Conservation (phyloP, 2,888 invertebrate genomes). For the Acleris holmiana region DNA sequence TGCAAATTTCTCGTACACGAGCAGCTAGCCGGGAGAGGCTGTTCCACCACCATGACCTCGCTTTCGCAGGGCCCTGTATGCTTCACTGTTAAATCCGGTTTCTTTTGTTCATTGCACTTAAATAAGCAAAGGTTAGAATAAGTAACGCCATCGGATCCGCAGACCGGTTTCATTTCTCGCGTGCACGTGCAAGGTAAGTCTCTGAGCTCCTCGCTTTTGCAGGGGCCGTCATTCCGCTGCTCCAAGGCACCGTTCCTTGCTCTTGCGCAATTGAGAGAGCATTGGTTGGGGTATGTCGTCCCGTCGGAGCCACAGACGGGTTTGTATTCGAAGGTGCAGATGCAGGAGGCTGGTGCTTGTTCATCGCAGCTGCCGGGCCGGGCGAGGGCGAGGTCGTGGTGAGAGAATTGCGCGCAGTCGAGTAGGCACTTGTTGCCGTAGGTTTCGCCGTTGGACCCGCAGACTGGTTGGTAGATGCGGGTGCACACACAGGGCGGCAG, state of each 20-base stretch:
- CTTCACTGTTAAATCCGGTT: constrained; percentile 37
- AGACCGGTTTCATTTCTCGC: constrained; percentile 44
- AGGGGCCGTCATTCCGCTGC: constrained; percentile 37
- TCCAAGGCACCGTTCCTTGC: constrained; percentile 29
- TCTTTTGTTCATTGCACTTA: constrained; percentile 40
- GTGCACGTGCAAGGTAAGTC: constrained; percentile 40
- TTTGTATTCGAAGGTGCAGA: constrained; percentile 45
- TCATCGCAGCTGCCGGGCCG: constrained; percentile 41
- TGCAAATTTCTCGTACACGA: constrained; percentile 41
- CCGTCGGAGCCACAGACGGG: constrained; percentile 57
- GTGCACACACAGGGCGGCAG: constrained; percentile 59
- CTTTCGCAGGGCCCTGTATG: constrained; percentile 26
- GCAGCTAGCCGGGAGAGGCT: constrained; percentile 40
- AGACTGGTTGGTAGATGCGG: constrained; percentile 77
- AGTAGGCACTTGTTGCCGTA: constrained; percentile 88
- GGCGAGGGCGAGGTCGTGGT: constrained; percentile 37
- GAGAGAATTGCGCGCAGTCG: constrained; percentile 65
- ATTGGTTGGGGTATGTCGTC: constrained; percentile 50
- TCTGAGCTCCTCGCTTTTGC: constrained; percentile 39
- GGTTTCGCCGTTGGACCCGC: constrained; percentile 89
- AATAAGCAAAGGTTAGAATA: constrained; percentile 52
- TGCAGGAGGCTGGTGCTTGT: constrained; percentile 34
- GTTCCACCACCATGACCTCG: constrained; percentile 35
- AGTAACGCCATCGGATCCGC: constrained; percentile 47
- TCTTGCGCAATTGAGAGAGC: constrained; percentile 44